Evolutionary conservation across 2,113 vertebrate species (phyloP), one percentile per base, ranked within the genome.

Genomic region (Crotalus viridis): DNA sequence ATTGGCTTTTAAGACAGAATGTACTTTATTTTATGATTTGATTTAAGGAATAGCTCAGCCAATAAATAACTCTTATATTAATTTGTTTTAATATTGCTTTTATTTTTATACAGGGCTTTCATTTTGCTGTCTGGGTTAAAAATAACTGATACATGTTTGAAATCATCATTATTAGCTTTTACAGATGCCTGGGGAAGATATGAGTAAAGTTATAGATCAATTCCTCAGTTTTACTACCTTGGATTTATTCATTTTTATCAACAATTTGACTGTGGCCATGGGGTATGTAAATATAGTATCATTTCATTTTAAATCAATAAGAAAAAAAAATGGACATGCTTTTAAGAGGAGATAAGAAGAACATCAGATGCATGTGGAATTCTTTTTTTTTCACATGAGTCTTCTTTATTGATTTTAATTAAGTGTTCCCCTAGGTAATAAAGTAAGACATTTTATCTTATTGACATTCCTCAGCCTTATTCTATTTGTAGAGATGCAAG

Each of bases 391-490:
- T 51, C 43, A n/a, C 81, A 59, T 22, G 39, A 86, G 43, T 87
- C 46, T 61, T 91, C 85, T 87, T 91, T 59, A 91, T 61, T 91
- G 85, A 59, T 91, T 87, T 91, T 87, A 87, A 91, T 87, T 87
- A 87, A 91, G 55, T 28, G 10, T 91, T 91, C 85, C 55, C 91
- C 19, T 19, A 46, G 85, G 81, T 85, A 87, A 91, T 57, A 85
- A 91, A 91, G 0, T 43, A 91, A 56, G 39, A 24, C 85, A 86
- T 91, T 91, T 91, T 33, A 91, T 87, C 43, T 91, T 91, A 59
- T 51, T 91, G 55, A 61, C 85, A 61, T 87, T 87, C 43, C 56
- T 59, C 59, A 28, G 85, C 43, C 91, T 87, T 59, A 86, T 87
- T 91, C 54, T 61, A 28, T 87, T 87, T 91, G 26, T 87, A 33